These are phyloP conservation scores for Vollenhovia emeryi DNA, from an alignment of 1,140 invertebrate species.

Conservation along the genomic window DNA sequence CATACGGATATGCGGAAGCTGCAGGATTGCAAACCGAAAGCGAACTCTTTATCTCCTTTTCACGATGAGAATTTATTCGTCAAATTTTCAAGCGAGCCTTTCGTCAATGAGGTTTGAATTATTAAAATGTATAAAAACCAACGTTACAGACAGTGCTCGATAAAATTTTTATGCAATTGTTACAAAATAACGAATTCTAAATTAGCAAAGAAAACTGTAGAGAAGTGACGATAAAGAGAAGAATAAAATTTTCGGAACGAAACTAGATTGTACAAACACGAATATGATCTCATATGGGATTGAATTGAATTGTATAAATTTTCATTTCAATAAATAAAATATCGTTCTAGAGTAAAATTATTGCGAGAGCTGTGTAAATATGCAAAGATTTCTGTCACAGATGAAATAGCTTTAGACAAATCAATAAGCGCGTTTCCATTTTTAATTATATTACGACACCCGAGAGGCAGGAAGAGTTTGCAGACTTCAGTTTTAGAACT, in stretches of 20 bases:
- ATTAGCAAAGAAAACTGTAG: neutral
- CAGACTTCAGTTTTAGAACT: neutral
- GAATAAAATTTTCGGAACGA: neutral
- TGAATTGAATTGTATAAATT: slow-evolving; percentile 3
- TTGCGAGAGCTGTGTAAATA: neutral
- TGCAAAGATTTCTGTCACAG: neutral
- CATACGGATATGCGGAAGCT: neutral
- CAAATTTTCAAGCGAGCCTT: neutral
- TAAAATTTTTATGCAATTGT: neutral
- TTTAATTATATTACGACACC: neutral
- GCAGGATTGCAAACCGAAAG: slow-evolving; percentile 34
- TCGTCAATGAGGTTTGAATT: neutral
- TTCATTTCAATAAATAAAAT: slow-evolving; percentile 28
- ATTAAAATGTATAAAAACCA: slow-evolving; percentile 9
- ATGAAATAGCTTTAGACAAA: neutral
- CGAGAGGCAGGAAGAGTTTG: neutral
- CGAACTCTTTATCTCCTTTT: neutral
- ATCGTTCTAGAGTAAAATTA: neutral
- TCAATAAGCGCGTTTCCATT: neutral
- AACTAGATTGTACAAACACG: neutral
- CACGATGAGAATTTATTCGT: neutral
- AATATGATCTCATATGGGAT: neutral
- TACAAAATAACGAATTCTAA: neutral
- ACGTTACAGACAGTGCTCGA: neutral
- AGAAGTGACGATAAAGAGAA: neutral